Evolutionary conservation across 64 coral and sea anemone genomes (phyloP).

Genomic region (Montipora cactus): DNA sequence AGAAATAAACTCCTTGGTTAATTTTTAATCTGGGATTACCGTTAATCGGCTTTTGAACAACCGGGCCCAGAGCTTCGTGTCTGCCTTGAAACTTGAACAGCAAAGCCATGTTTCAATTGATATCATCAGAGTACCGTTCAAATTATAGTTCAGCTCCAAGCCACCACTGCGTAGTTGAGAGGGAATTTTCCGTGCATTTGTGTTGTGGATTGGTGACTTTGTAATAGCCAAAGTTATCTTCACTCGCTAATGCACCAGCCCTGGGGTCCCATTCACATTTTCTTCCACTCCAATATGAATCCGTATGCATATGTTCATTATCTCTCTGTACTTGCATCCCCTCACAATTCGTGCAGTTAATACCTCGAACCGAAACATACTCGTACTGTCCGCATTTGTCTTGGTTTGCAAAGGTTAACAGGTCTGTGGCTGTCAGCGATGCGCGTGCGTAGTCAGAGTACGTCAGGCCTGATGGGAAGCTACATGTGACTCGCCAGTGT

Average conservation of each 20-base stretch:
- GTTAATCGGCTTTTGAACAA: too few species aligned
- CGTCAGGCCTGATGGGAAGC: constrained; percentile 23
- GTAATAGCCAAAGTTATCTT: constrained; percentile 68
- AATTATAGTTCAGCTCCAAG: constrained; percentile 26
- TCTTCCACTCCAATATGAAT: constrained; percentile 12
- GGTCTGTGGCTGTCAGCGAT: constrained; percentile 12
- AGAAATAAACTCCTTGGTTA: too few species aligned
- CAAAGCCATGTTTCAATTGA: too few species aligned
- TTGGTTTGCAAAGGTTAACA: constrained; percentile 14
- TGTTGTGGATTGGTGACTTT: background rate
- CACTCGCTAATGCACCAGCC: background rate
- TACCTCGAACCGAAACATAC: constrained; percentile 30
- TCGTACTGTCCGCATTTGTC: constrained; percentile 21
- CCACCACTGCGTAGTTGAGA: constrained; percentile 68
- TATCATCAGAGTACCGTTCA: too few species aligned
- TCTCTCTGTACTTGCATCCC: constrained; percentile 27
- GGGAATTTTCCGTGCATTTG: constrained; percentile 31
- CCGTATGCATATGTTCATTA: constrained; percentile 40
- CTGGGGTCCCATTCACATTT: constrained; percentile 19
- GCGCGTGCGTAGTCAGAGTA: constrained; percentile 34
- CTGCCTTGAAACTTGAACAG: too few species aligned
- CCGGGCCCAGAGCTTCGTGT: too few species aligned
- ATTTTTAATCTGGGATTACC: too few species aligned
- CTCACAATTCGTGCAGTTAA: background rate
- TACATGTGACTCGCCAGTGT: constrained; percentile 46